phyloP scores from a whole-genome alignment of 30 jellyfish, hydroid and myxozoan species.

The Pelagia noctiluca region DNA sequence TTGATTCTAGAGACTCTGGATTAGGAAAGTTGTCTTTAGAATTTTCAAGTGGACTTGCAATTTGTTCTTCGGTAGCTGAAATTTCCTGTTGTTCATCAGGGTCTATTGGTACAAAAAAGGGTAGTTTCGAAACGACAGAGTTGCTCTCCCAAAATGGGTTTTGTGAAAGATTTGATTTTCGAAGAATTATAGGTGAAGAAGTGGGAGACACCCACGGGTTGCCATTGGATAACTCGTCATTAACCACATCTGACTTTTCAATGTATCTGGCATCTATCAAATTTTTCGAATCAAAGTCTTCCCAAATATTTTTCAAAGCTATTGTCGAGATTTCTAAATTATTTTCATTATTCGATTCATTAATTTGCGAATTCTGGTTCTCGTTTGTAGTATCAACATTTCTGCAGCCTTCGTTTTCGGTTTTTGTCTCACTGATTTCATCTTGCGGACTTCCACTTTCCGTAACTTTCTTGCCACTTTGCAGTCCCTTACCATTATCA shows the following conservation, averaged over 20 bases:
- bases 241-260: neutral
- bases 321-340: slow-evolving; percentile 2
- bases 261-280: neutral
- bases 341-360: neutral
- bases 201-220: slow-evolving; percentile 58
- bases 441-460: no score
- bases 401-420: neutral
- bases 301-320: neutral
- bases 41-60: neutral
- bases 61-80: neutral
- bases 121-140: slow-evolving; percentile 11
- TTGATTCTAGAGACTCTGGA: no score
- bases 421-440: neutral
- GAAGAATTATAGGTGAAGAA: slow-evolving; percentile 15
- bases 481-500: neutral
- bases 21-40: neutral
- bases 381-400: neutral
- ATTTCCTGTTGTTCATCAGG: no score
- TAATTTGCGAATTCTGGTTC: neutral
- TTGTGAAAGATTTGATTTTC: neutral
- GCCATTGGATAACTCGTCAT: neutral
- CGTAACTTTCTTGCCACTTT: no score
- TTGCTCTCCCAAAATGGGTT: slow-evolving; percentile 60
- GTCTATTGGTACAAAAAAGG: slow-evolving; percentile 13
- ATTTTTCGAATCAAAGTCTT: neutral